Evolutionary conservation across 2,113 vertebrate species (phyloP).

Genomic region (Phainopepla nitens): DNA sequence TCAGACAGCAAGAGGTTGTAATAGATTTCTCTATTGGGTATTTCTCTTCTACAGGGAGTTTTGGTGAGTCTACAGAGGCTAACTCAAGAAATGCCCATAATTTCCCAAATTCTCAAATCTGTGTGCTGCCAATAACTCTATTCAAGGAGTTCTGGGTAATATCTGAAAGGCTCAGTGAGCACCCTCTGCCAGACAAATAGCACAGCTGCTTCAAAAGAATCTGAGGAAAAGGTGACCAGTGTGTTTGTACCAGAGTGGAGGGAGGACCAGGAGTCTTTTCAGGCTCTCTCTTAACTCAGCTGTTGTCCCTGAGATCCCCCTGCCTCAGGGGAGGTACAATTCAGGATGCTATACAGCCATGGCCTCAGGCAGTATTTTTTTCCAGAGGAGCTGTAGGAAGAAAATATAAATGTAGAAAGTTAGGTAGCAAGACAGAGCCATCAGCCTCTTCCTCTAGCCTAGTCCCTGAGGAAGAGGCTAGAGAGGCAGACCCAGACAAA

Average conservation of each 20-base stretch:
- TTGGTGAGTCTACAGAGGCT: neutral
- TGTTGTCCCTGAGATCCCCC: neutral
- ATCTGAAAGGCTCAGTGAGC: neutral
- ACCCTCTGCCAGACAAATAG: neutral
- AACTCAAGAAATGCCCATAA: neutral
- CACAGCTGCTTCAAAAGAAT: neutral
- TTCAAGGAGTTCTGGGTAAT: neutral
- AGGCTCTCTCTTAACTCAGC: neutral
- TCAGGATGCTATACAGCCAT: neutral
- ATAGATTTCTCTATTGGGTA: neutral
- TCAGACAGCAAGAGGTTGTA: neutral
- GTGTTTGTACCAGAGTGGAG: neutral
- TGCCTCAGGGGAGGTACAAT: neutral
- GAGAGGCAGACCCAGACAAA: neutral
- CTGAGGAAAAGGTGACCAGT: neutral
- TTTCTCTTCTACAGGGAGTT: neutral
- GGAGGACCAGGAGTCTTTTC: neutral
- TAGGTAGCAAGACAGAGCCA: neutral
- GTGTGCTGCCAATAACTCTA: neutral
- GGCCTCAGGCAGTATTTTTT: neutral
- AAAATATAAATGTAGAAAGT: neutral
- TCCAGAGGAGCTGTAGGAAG: neutral
- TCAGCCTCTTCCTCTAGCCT: neutral
- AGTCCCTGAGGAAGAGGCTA: neutral
- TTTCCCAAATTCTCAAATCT: neutral